Base-by-base conservation (phyloP, 2,888 invertebrate species). In the Deroplatys truncata region DNA sequence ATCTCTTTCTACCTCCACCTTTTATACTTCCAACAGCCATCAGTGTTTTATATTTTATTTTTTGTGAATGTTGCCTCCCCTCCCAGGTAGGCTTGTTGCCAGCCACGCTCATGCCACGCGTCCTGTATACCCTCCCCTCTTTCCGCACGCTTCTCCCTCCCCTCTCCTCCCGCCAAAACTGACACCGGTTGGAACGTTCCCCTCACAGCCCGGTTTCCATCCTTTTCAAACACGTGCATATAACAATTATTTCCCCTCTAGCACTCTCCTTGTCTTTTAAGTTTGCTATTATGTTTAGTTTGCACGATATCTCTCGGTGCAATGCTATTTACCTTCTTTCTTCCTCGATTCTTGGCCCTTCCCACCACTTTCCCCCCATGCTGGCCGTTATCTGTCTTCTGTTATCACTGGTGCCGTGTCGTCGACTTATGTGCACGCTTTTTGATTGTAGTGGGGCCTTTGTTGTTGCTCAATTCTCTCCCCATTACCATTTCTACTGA, bases 51-150 rank as follows among this genome's bases (percentile, higher is more conserved):
- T 87, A 87, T 87, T 87, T 87, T 87, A 87, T 83, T 87, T 87
- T 87, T 87, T 87, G 87, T 87, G 87, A 31, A 72, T 72, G 56
- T 72, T 72, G 20, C 56, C 56, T 25, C 25, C 56, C 25, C 56
- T 72, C 56, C 56, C 56, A 72, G 56, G 56, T 72, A 28, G 89
- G 88, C 82, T 72, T 88, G 86, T 82, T 31, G 89, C 88, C 82
- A 49, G 90, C 90, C 90, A 90, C 90, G 89, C 90, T 90, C 88
- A 28, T 29, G 85, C 88, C 90, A 89, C 90, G 90, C 89, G 90
- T 85, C 90, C 83, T 35, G 35, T 28, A 72, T 72, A 72, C 31
- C 56, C 84, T 86, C n/a, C 56, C 89, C 86, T 84, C 90, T 56
- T 85, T 85, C 88, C 82, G 84, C 88, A 82, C 85, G 85, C 86